Evolutionary conservation across 1,140 invertebrate species (phyloP), one percentile per base, ranked within the genome.

Genomic region (Rhopalosiphum padi): DNA sequence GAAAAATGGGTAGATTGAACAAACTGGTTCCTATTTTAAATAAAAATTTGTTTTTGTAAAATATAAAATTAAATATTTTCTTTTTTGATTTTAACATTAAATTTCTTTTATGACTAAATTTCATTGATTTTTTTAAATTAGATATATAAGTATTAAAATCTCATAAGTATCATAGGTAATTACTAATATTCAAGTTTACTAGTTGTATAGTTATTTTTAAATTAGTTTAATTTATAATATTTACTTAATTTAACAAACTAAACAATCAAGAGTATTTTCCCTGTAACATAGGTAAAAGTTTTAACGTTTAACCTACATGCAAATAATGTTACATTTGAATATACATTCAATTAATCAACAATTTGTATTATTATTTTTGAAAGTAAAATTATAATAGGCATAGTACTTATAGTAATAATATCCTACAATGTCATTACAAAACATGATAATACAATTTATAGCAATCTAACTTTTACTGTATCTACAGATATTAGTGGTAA

Each of bases 401-500:
- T 37, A 2, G 37, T 68, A 11, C 0, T 15, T 21, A 6, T n/a
- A n/a, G n/a, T 35, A 77, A n/a, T 15, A 68, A n/a, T 68, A 68
- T n/a, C 30, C 30, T n/a, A 18, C 8, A 77, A 77, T n/a, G 60
- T 77, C n/a, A 68, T 77, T 77, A 77, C 15, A 35, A 5, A 60
- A 77, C 15, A 68, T 68, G 2, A 68, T 68, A 30, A 30, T 77
- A 77, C 60, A n/a, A 77, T 60, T 77, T 77, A n/a, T 18, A 18
- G 11, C 30, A 6, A 18, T 77, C 30, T 77, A 77, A 77, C n/a
- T n/a, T 77, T n/a, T 15, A 77, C 41, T 41, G 4, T 77, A 77
- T 77, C 23, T 60, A 90, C 22, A 90, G 11, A 30, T 60, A 60
- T 90, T 60, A 41, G 51, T 25, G 51, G 89, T 90, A 90, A 55